Evolutionary conservation across 2,113 vertebrate genomes (phyloP).

Genomic region (Chauna torquata): DNA sequence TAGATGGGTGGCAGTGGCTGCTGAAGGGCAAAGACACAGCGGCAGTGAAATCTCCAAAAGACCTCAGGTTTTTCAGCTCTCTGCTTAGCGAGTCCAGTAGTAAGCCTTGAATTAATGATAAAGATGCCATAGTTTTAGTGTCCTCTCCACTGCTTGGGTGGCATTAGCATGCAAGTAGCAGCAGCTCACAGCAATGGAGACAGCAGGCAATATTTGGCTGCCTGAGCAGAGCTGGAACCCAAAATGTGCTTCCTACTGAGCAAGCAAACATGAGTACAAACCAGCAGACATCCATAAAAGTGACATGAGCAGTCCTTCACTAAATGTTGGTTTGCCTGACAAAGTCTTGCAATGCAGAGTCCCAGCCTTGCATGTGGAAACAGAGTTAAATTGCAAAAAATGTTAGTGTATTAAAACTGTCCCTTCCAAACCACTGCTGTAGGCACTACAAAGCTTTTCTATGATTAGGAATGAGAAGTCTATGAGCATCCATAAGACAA

Average conservation of each 20-base stretch:
- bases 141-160: background rate
- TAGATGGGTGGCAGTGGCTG: background rate
- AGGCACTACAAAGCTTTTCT: background rate
- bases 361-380: background rate
- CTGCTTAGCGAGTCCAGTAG: background rate
- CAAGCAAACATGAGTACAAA: background rate
- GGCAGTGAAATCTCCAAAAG: background rate
- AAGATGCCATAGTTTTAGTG: rapidly evolving
- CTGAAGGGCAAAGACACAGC: background rate
- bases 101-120: background rate
- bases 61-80: background rate
- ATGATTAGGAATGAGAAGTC: background rate
- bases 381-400: background rate
- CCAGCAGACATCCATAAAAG: background rate
- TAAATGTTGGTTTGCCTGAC: background rate
- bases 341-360: background rate
- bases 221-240: background rate
- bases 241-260: background rate
- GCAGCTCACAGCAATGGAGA: background rate
- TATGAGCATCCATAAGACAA: background rate
- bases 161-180: background rate
- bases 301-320: background rate
- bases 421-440: background rate
- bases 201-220: background rate
- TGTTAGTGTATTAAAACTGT: rapidly evolving